phyloP scores from a whole-genome alignment of 1,140 invertebrate species.

The Dysdera silvatica region DNA sequence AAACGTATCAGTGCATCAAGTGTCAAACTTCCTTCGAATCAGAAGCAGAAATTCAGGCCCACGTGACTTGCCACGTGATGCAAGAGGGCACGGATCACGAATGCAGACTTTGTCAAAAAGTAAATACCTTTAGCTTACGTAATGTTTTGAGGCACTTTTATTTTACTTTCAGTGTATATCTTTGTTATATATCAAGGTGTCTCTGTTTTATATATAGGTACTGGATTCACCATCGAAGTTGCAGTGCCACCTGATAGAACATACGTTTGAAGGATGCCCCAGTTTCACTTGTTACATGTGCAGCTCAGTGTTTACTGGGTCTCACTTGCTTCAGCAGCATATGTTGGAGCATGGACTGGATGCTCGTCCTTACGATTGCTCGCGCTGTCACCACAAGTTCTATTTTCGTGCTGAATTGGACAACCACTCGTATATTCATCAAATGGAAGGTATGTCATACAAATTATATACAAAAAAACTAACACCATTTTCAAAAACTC shows the following conservation, averaged over 20 bases:
- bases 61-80: constrained; percentile 54
- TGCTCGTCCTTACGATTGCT: constrained; percentile 73
- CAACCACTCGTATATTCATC: constrained; percentile 55
- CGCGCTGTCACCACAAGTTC: constrained; percentile 72
- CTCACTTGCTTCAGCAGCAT: constrained; percentile 68
- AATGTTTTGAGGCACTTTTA: not conserved
- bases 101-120: constrained; percentile 63
- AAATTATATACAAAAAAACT: too few relatives aligned
- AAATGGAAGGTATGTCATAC: constrained; percentile 9
- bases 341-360: constrained; percentile 71
- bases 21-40: constrained; percentile 58
- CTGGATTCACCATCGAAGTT: constrained; percentile 66
- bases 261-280: constrained; percentile 74
- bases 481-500: too few relatives aligned
- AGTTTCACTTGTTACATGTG: constrained; percentile 82
- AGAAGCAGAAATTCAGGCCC: constrained; percentile 59
- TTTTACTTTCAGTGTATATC: too few relatives aligned
- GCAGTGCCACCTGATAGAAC: constrained; percentile 84
- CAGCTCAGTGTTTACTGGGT: constrained; percentile 71
- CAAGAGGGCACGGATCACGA: constrained; percentile 53
- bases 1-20: constrained; percentile 60
- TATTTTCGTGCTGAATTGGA: constrained; percentile 85
- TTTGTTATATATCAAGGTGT: too few relatives aligned
- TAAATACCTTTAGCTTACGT: not conserved
- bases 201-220: constrained; percentile 24